Base-by-base conservation (phyloP, 2,888 invertebrate species). In the Pinctada fucata region DNA sequence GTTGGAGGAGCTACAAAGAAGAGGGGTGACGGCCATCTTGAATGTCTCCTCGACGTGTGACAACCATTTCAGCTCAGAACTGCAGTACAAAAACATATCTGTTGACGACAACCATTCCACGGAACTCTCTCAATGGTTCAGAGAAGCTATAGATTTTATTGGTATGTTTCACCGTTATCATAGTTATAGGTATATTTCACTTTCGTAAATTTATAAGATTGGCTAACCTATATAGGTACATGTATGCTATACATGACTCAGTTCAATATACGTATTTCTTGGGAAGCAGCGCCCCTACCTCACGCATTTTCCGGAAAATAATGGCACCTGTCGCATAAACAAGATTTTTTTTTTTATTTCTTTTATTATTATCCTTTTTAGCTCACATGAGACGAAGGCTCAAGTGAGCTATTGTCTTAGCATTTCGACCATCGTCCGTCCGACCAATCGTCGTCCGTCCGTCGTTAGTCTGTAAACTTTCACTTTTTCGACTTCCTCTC, bases 21-120 rank as follows among this genome's bases (percentile, higher is more conserved):
- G 92, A 4, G 91, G 91, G 1, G 90, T 93, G 78, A 91, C 91
- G n/a, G 92, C 93, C 78, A 88, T 93, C 69, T 86, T 93, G 73
- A 93, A 93, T 79, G 92, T 93, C 10, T 91, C 92, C 58, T 89
- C 87, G 52, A 87, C 86, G 63, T 86, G 87, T 71, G 79, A 84
- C 65, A 88, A 87, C 76, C 84, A 86, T 76, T 86, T 86, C 72
- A 80, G 83, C 8, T 67, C 78, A 3, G 86, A 86, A n/a, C 91
- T 92, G 83, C 81, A 84, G 13, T 92, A 92, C 86, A 91, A 92
- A 83, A 89, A 88, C 78, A 92, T 93, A 72, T 91, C 92, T 2
- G 90, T 93, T 50, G 90, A 91, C 76, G 93, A 93, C 85, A 90
- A 89, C 75, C 86, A 87, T 51, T 87, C 85, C 69, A 91, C 92